Percentiles rank a stretch among this genome's conserved stretches.
These are phyloP conservation scores for Erebia aethiops DNA, from an alignment of 2,888 invertebrate genomes.

Conservation along the genomic window DNA sequence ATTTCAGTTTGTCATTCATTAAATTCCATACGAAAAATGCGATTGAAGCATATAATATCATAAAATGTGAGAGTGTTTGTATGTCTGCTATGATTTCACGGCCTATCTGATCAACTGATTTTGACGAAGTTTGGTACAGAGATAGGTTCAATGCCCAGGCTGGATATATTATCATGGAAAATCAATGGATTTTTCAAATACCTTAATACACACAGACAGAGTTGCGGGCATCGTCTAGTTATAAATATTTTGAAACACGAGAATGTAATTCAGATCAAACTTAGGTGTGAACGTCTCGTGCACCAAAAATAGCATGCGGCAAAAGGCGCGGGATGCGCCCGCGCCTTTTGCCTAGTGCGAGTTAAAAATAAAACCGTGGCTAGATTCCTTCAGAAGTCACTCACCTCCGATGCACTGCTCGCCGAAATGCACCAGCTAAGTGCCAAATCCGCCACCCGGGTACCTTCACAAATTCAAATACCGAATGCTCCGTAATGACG, in stretches of 20 bases:
- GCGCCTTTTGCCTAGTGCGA: slow-evolving; percentile 55
- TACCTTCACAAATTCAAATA: slow-evolving; percentile 69
- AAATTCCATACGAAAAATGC: too few species aligned
- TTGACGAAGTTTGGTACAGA: too few species aligned
- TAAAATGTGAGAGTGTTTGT: too few species aligned
- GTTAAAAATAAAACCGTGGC: slow-evolving; percentile 70
- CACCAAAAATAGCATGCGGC: slow-evolving; percentile 73
- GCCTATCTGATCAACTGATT: too few species aligned
- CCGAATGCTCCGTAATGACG: slow-evolving; percentile 57
- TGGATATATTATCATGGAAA: too few species aligned
- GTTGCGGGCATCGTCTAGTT: too few species aligned
- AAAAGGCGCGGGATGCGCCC: too few species aligned
- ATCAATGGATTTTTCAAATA: not conserved
- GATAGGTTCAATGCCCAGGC: too few species aligned
- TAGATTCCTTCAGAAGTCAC: slow-evolving; percentile 69
- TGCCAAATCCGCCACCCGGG: slow-evolving; percentile 60
- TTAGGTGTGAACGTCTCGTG: slow-evolving; percentile 65
- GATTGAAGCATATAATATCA: not conserved
- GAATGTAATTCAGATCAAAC: slow-evolving; percentile 62
- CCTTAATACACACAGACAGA: too few species aligned
- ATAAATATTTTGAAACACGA: slow-evolving; percentile 62
- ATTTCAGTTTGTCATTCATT: too few species aligned
- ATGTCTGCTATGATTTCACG: too few species aligned
- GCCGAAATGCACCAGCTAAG: slow-evolving; percentile 54
- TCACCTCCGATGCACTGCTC: slow-evolving; percentile 66